Base-by-base conservation (phyloP, 2,888 invertebrate species). In the Bombylius major region DNA sequence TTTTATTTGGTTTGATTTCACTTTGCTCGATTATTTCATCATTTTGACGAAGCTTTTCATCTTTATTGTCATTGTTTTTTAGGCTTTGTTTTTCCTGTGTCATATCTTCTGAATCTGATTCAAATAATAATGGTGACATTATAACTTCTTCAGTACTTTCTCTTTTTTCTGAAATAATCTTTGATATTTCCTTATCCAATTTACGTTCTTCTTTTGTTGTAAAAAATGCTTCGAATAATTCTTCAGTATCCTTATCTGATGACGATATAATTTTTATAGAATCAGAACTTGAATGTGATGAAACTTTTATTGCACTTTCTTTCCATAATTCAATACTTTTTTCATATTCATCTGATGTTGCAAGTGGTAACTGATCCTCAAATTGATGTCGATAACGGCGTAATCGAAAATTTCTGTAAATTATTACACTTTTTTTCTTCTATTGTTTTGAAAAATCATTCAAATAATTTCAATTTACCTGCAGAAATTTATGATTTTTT, bases 311-410 rank as follows among this genome's bases (percentile, higher is more conserved):
- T 12, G 46, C 53, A 62, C 34, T 58, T 34, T 56, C 54, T 55
- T 59, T 61, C 72, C 71, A 72, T 12, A 65, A 59, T 8, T 65
- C 62, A 4, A 73, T 54, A 59, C 67, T 69, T 5, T 56, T 63
- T 54, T 66, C 65, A 58, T 68, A 70, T 12, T 67, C 66, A 45
- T 64, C 66, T 2, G 55, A 31, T n/a, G 64, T 56, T 4, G 69
- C 70, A 36, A 73, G 60, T 1, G 73, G 73, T 14, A 73, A 52
- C 32, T 62, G 61, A 13, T 66, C 63, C 42, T 70, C 70, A 47
- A 62, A 71, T 56, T 72, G 73, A 58, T 73, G 70, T 4, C 71
- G 65, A 58, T 71, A 73, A 5, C 72, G 70, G 46, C 73, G 66
- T 50, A 73, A 55, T 5, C 72, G 71, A 58, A 66, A 71, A 33